These are phyloP conservation scores for Cordilura impudica DNA, from an alignment of 2,888 invertebrate genomes.

Conservation along the genomic window DNA sequence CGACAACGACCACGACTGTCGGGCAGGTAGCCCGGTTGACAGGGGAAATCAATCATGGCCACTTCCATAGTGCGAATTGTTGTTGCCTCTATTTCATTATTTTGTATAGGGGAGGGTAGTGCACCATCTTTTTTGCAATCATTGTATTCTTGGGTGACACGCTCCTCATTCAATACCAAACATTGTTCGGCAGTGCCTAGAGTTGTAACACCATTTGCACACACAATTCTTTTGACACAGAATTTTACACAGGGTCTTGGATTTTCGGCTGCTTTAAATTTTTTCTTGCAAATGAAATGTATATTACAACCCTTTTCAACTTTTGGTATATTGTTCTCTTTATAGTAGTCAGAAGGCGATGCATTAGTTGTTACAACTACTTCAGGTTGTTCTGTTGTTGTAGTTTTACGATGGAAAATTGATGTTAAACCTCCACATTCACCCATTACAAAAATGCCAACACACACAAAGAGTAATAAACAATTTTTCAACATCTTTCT, in stretches of 20 bases:
- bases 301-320: slow-evolving; percentile 66
- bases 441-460: not conserved
- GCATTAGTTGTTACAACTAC: slow-evolving; percentile 4
- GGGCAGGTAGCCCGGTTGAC: slow-evolving; percentile 74
- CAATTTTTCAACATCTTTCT: slow-evolving; percentile 39
- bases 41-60: slow-evolving; percentile 76
- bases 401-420: not conserved
- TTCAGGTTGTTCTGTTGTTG: slow-evolving; percentile 23
- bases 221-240: slow-evolving; percentile 69
- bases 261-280: slow-evolving; percentile 65
- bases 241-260: slow-evolving; percentile 70
- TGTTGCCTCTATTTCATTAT: slow-evolving; percentile 2
- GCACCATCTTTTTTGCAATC: slow-evolving; percentile 11
- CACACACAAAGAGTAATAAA: slow-evolving; percentile 10
- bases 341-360: slow-evolving; percentile 38
- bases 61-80: slow-evolving; percentile 57
- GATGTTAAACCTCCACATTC: slow-evolving; percentile 9
- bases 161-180: slow-evolving; percentile 68
- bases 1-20: slow-evolving; percentile 75
- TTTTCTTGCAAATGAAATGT: slow-evolving; percentile 68
- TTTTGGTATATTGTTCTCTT: slow-evolving; percentile 61
- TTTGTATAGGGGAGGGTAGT: too few relatives aligned
- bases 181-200: slow-evolving; percentile 68
- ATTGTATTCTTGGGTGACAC: slow-evolving; percentile 64
- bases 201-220: slow-evolving; percentile 62